Base-by-base conservation (phyloP, 2,888 invertebrate species). In the Synanthedon formicaeformis region DNA sequence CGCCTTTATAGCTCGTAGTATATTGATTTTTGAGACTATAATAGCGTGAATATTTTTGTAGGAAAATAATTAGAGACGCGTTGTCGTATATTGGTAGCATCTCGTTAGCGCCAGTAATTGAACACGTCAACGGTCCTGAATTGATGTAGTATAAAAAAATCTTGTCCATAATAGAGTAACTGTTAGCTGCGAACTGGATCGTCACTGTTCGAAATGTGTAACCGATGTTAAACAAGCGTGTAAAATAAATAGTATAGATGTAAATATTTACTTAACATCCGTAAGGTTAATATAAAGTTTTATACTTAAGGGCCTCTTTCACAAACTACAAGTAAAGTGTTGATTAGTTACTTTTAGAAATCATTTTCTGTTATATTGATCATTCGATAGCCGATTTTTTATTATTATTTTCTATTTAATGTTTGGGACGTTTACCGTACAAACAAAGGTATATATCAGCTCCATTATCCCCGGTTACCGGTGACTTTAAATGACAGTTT, bases 21-120 rank as follows among this genome's bases (percentile, higher is more conserved):
- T 14, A 6, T 45, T 12, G 45, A n/a, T 45, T 34, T 45, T 45
- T n/a, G 45, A 14, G 45, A 45, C 45, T n/a, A 45, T n/a, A 45
- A 14, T 45, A 12, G 45, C 45, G 13, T 45, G 45, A 13, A 4
- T 45, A 14, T 45, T 3, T 45, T 56, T 51, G 18, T 50, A 54
- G 50, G 51, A 45, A 45, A 45, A 45, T 59, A 60, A 58, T 59
- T 58, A 60, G 60, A 58, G 59, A 60, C 56, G 56, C 56, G 55
- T 58, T 53, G 56, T 58, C 57, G 62, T 62, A 64, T 63, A 66
- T 69, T 55, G 58, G 51, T 54, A 52, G 55, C 56, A 63, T 66
- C 70, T 73, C 60, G 73, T 73, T 73, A 74, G 65, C 61, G 64
- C 57, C 61, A 58, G 69, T 73, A 73, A 72, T 73, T 75, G 73